Base-by-base conservation (phyloP, 2,797 vertebrate species). In the Enteromius treurensis region DNA sequence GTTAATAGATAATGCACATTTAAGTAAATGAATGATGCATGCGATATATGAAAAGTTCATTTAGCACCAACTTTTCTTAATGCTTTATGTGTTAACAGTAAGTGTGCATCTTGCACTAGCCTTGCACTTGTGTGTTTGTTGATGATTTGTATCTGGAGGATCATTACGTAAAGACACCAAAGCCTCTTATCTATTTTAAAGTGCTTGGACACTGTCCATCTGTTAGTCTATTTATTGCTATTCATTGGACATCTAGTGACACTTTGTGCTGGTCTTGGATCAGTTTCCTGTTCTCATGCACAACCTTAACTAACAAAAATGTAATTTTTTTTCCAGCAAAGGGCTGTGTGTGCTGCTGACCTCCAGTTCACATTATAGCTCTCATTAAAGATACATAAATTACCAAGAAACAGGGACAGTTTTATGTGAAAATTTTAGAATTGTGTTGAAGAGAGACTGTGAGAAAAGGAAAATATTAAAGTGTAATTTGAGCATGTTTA, bases 131-230 rank as follows among this genome's bases (percentile, higher is more conserved):
- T 55, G 23, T 79, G 47, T 76, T 23, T 62, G 87, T 85, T 88
- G 75, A 71, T 87, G 70, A n/a, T 71, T 77, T 80, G 55, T 65
- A 79, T 49, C 42, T 64, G 67, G 73, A 85, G 34, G 85, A 87
- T 88, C 90, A 88, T 90, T 90, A 89, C 75, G 77, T 89, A 84
- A 89, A 92, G 87, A 90, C 81, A 86, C 87, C 62, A 88, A 88
- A 88, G 93, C 94, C 91, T 95, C 93, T 95, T 95, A 95, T 92
- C 89, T 90, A 78, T 82, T 88, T 89, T 84, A 86, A 80, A 88
- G 83, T 87, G 90, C 84, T 53, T 86, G 80, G 91, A 91, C 88
- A 91, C 90, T 85, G 90, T 89, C 93, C 94, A 93, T 94, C 94
- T 94, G 94, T 92, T 91, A 88, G 89, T 90, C 87, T 92, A 85